Evolutionary conservation across 2,797 vertebrate genomes (phyloP).

Genomic region (Propithecus perrieri): DNA sequence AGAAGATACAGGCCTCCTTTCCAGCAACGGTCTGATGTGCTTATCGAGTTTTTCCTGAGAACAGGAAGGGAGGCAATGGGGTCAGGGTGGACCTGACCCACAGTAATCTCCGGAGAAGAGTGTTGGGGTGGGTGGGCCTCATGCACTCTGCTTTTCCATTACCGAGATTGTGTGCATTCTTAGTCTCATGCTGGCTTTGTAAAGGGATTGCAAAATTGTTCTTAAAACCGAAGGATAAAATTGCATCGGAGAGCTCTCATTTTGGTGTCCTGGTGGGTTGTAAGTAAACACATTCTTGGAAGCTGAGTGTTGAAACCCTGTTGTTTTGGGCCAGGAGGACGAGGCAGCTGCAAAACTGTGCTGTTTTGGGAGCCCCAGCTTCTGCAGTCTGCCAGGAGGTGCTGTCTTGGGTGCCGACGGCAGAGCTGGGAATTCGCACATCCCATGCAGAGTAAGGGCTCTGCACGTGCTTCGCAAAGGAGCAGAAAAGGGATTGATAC

Average conservation of each 20-base stretch:
- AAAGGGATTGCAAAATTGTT: constrained; percentile 53
- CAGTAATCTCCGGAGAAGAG: background rate
- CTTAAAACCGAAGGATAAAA: constrained; percentile 51
- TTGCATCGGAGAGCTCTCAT: constrained; percentile 18
- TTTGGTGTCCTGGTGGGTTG: constrained; percentile 46
- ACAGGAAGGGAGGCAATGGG: background rate
- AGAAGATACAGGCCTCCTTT: background rate
- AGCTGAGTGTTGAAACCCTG: background rate
- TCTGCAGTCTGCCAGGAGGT: background rate
- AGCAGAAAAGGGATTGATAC: background rate
- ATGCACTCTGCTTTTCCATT: constrained; percentile 4
- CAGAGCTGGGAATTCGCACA: background rate
- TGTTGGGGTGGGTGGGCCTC: background rate
- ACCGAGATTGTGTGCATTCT: background rate
- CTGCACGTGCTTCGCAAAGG: background rate
- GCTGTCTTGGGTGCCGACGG: background rate
- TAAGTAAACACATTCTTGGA: constrained; percentile 23
- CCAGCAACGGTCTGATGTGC: background rate
- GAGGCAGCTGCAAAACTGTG: background rate
- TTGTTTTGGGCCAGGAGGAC: background rate
- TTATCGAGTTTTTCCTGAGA: background rate
- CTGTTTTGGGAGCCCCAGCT: background rate
- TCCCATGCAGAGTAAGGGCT: background rate
- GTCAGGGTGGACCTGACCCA: background rate
- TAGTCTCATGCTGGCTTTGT: constrained; percentile 34